These are phyloP conservation scores for Empidonax traillii DNA, from an alignment of 2,113 vertebrate genomes.

Conservation along the genomic window DNA sequence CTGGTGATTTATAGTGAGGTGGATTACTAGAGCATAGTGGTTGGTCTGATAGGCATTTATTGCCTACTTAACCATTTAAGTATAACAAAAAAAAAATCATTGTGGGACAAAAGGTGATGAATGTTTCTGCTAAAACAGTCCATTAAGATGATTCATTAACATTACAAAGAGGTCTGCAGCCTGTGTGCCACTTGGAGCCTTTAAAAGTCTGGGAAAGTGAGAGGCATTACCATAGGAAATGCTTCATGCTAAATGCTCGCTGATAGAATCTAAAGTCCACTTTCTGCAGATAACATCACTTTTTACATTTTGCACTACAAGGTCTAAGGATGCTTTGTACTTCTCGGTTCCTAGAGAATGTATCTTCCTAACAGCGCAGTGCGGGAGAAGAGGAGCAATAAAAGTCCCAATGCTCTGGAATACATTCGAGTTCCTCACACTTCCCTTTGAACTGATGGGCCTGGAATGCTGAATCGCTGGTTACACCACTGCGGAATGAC, in stretches of 20 bases:
- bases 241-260: slow-evolving; percentile 52
- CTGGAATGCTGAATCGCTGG: slow-evolving; percentile 60
- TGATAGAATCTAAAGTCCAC: slow-evolving; percentile 68
- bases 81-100: slow-evolving; percentile 68
- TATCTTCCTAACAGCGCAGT: neutral
- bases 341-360: slow-evolving; percentile 42
- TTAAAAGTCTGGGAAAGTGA: slow-evolving; percentile 51
- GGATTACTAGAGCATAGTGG: slow-evolving; percentile 50
- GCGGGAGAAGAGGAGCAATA: slow-evolving; percentile 51
- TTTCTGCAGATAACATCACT: slow-evolving; percentile 67
- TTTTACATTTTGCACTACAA: slow-evolving; percentile 67
- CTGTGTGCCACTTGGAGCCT: slow-evolving; percentile 60
- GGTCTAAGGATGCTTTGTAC: slow-evolving; percentile 55
- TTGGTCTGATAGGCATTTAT: slow-evolving; percentile 76
- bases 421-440: neutral
- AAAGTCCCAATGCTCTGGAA: slow-evolving; percentile 44
- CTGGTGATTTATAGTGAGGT: slow-evolving; percentile 64
- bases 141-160: slow-evolving; percentile 78
- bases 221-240: slow-evolving; percentile 59
- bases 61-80: slow-evolving; percentile 72
- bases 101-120: slow-evolving; percentile 74
- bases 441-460: slow-evolving; percentile 56
- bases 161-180: slow-evolving; percentile 62
- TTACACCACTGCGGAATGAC: slow-evolving; percentile 31
- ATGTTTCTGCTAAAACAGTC: slow-evolving; percentile 70